A percentile compares a stretch with the other conserved stretches of the same genome.
phyloP scores from a whole-genome alignment of 2,113 vertebrate species.

The Lepisosteus osseus region DNA sequence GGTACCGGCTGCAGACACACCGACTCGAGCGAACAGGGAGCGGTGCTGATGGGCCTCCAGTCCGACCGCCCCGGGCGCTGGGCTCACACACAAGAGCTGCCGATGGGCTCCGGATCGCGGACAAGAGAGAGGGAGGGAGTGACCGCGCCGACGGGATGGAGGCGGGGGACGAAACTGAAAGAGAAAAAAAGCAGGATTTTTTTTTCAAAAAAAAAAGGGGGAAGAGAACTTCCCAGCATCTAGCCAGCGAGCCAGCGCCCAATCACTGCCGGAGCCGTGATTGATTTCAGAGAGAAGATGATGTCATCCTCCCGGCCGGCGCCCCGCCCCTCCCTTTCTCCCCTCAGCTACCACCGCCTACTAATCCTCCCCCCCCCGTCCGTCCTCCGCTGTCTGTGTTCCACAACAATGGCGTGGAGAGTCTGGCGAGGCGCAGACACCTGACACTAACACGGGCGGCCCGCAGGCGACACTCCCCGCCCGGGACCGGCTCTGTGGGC shows the following conservation, averaged over 20 bases:
- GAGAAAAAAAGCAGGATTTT: slow-evolving; percentile 28
- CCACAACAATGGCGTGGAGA: too few species aligned
- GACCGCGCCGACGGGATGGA: slow-evolving; percentile 27
- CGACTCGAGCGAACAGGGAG: too few species aligned
- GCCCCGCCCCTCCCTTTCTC: slow-evolving; percentile 41
- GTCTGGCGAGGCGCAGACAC: too few species aligned
- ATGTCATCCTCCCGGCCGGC: slow-evolving; percentile 65
- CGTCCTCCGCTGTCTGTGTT: slow-evolving; percentile 21
- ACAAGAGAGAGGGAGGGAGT: slow-evolving; percentile 35
- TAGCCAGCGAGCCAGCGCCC: slow-evolving; percentile 30
- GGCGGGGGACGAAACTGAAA: slow-evolving; percentile 59
- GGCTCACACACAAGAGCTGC: slow-evolving; percentile 31
- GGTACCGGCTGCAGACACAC: too few species aligned
- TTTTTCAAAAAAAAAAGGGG: slow-evolving; percentile 30
- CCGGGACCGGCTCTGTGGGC: too few species aligned
- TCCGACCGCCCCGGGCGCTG: background rate
- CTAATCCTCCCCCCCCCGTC: slow-evolving; percentile 41
- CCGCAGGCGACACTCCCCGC: too few species aligned
- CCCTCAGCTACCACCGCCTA: slow-evolving; percentile 8
- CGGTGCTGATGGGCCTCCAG: too few species aligned
- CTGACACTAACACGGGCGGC: too few species aligned
- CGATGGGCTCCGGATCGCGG: slow-evolving; percentile 38
- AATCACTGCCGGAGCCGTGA: slow-evolving; percentile 51
- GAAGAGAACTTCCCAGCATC: slow-evolving; percentile 50
- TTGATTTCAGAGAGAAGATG: slow-evolving; percentile 69